Evolutionary conservation across 2,888 invertebrate genomes (phyloP), one percentile per base, ranked within the genome.

Genomic region (Andrena flavipes): DNA sequence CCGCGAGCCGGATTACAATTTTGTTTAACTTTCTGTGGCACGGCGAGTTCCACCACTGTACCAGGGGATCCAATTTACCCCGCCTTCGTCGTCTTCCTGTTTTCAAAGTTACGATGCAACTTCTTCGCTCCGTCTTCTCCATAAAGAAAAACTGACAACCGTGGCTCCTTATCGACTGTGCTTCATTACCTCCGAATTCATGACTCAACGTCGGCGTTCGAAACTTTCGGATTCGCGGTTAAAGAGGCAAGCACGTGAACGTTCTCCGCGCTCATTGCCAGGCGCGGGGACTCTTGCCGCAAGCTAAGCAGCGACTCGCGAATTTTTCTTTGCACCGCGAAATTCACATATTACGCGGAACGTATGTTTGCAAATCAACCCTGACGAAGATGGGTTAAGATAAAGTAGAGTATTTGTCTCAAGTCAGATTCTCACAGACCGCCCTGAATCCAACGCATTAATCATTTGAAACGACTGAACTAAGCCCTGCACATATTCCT

Each of bases 51-150:
- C 42, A 16, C 16, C 42, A 1, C 42, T 42, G 42, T 42, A 42
- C 42, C 42, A 16, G 42, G 49, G 16, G 62, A 71, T 62, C 30
- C 59, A 49, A 62, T 72, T 63, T 35, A 51, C 51, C 71, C 20
- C 29, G 49, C 48, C 48, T 49, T 33, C 23, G 23, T 20, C 71
- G 20, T 20, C 20, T 4, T 26, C 26, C 56, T 10, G 6, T 48
- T 62, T 33, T 8, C 49, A 23, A 62, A 23, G 23, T 62, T 51
- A 48, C 71, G 13, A 20, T 13, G 20, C 35, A 29, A 23, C 8
- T 51, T 29, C n/a, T 51, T 10, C 2, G 10, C 5, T 49, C 8
- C 49, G 29, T 2, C 29, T 8, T 29, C n/a, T 0, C 2, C 29
- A 56, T 26, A 13, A n/a, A 67, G 29, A 33, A 29, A 54, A 54